Evolutionary conservation across 2,888 invertebrate species (phyloP).

Genomic region (Carterocephalus palaemon): DNA sequence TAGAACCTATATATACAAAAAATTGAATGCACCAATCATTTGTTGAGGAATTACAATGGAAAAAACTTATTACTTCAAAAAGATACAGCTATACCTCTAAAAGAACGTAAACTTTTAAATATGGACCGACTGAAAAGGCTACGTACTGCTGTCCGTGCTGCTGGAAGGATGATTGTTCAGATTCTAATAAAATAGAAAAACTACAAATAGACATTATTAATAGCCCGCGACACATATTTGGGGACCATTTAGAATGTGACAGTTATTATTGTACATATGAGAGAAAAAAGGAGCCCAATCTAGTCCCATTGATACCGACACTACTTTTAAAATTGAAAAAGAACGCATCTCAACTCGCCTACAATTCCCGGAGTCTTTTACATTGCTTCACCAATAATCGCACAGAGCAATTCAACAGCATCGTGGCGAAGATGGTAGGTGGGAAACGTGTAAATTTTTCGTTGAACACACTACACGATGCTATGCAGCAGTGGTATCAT

Average conservation of each 20-base stretch:
- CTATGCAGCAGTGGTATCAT: conserved; percentile 16
- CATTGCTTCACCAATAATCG: background rate
- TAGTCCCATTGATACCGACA: no score
- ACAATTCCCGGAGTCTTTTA: background rate
- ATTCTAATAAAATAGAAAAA: background rate
- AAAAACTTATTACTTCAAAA: background rate
- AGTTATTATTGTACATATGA: no score
- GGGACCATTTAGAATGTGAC: no score
- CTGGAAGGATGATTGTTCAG: background rate
- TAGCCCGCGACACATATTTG: background rate
- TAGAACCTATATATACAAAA: no score
- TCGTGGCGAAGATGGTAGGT: background rate
- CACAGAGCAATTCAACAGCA: background rate
- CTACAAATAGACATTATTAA: background rate
- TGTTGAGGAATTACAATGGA: background rate
- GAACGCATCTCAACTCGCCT: background rate
- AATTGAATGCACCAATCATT: no score
- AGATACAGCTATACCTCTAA: background rate
- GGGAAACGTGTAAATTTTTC: background rate
- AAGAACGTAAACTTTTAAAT: background rate
- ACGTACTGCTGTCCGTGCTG: no score
- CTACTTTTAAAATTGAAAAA: no score
- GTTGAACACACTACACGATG: background rate
- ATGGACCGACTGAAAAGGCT: background rate
- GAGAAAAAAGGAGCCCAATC: no score